phyloP scores from a whole-genome alignment of 2,888 invertebrate genomes.

The Hymenopus coronatus region DNA sequence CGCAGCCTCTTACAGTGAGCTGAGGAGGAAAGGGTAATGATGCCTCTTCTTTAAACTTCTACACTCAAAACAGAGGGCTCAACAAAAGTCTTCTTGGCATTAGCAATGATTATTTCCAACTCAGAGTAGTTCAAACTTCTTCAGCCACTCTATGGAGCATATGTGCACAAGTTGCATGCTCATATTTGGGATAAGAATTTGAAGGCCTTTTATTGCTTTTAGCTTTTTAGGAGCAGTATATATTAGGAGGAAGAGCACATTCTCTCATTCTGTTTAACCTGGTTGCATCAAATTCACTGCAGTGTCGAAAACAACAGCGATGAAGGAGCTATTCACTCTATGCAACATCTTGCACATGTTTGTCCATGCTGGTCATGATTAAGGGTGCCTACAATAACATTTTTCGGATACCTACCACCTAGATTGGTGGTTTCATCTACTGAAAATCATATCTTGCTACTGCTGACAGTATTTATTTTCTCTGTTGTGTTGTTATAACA shows the following conservation, averaged over 20 bases:
- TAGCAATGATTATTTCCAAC: slow-evolving; percentile 38
- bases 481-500: too few relatives aligned
- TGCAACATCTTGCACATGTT: too few relatives aligned
- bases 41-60: slow-evolving; percentile 39
- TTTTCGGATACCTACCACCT: too few relatives aligned
- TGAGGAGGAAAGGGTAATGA: slow-evolving; percentile 39
- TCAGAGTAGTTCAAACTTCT: slow-evolving; percentile 36
- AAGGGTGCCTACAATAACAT: too few relatives aligned
- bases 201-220: slow-evolving; percentile 37
- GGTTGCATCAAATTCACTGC: not conserved
- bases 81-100: slow-evolving; percentile 40
- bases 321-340: too few relatives aligned
- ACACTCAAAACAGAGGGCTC: slow-evolving; percentile 38
- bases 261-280: slow-evolving; percentile 9
- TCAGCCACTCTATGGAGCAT: slow-evolving; percentile 39
- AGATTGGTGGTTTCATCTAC: too few relatives aligned
- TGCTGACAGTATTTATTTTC: too few relatives aligned
- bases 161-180: slow-evolving; percentile 41
- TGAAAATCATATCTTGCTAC: too few relatives aligned
- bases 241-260: slow-evolving; percentile 34
- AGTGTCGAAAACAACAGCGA: not conserved
- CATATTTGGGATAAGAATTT: slow-evolving; percentile 38
- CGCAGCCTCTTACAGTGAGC: slow-evolving; percentile 41
- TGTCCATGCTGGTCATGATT: too few relatives aligned
- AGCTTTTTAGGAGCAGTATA: slow-evolving; percentile 39